Evolutionary conservation across 1,140 invertebrate genomes (phyloP).

Genomic region (Drosophila lacteicornis): DNA sequence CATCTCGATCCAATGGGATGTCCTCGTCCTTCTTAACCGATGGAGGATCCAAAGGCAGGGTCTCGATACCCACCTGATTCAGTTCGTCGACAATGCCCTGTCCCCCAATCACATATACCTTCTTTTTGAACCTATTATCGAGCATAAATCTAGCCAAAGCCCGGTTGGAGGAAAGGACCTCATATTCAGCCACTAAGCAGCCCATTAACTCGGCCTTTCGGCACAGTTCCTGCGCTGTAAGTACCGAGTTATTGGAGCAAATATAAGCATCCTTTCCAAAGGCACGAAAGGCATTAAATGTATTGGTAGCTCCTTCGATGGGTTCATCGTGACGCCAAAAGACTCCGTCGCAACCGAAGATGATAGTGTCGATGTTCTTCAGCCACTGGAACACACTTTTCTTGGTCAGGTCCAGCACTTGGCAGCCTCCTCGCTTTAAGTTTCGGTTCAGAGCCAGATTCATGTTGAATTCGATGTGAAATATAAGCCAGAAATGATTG

Average conservation of each 20-base stretch:
- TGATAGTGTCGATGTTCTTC: conserved; percentile 53
- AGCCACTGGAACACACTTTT: conserved; percentile 46
- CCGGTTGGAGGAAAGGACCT: conserved; percentile 45
- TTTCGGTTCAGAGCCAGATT: conserved; percentile 13
- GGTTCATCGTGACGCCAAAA: conserved; percentile 35
- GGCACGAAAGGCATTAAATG: conserved; percentile 56
- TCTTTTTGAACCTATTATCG: conserved; percentile 38
- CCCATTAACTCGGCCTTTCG: conserved; percentile 45
- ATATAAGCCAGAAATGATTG: no score
- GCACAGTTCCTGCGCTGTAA: conserved; percentile 9
- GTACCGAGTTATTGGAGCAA: conserved; percentile 53
- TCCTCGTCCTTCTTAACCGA: conserved; percentile 47
- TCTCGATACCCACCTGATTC: conserved; percentile 45
- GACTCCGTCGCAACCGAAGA: conserved; percentile 57
- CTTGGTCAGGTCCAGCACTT: conserved; percentile 45
- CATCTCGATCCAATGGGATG: conserved; percentile 34
- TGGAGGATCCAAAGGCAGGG: conserved; percentile 8
- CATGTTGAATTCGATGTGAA: conserved; percentile 4
- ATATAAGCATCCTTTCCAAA: conserved; percentile 58
- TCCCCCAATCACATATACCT: conserved; percentile 50
- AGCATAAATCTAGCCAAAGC: conserved; percentile 39
- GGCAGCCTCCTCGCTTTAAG: conserved; percentile 41
- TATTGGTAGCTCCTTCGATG: conserved; percentile 37
- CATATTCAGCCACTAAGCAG: conserved; percentile 29
- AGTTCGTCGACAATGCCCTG: conserved; percentile 61